These are phyloP conservation scores for Drosophila baimaii DNA, from an alignment of 1,140 invertebrate species.

Conservation along the genomic window DNA sequence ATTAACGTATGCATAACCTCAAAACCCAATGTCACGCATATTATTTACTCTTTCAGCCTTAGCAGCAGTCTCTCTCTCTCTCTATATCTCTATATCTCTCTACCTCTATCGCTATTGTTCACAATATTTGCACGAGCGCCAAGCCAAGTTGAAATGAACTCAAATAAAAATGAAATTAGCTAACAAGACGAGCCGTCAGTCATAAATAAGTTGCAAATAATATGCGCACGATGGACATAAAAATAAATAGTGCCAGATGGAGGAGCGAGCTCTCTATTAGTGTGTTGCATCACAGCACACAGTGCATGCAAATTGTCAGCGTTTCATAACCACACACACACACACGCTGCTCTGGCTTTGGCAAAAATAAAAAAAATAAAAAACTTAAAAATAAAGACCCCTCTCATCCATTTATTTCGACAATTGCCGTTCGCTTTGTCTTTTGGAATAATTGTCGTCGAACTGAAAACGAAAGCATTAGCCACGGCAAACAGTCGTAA, in stretches of 20 bases:
- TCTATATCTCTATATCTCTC: constrained; percentile 32
- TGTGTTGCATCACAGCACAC: constrained; percentile 55
- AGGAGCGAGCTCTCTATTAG: constrained; percentile 42
- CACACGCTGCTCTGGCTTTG: not conserved
- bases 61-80: constrained; percentile 31
- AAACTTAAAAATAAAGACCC: not conserved
- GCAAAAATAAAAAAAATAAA: constrained; percentile 11
- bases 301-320: constrained; percentile 59
- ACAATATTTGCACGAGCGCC: constrained; percentile 33
- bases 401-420: constrained; percentile 30
- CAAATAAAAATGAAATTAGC: constrained; percentile 61
- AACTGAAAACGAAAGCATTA: constrained; percentile 48
- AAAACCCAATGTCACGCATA: constrained; percentile 79
- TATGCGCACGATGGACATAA: constrained; percentile 58
- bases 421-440: constrained; percentile 36
- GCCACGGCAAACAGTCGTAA: constrained; percentile 31
- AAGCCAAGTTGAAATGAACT: constrained; percentile 15
- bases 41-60: constrained; percentile 60
- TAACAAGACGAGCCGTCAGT: constrained; percentile 60
- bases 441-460: constrained; percentile 38
- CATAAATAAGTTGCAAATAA: constrained; percentile 79
- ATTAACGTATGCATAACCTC: constrained; percentile 75
- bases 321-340: constrained; percentile 45
- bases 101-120: constrained; percentile 41
- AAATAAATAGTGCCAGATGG: constrained; percentile 67